Base-by-base conservation (phyloP, 2,797 vertebrate species). In the Staurois parvus region DNA sequence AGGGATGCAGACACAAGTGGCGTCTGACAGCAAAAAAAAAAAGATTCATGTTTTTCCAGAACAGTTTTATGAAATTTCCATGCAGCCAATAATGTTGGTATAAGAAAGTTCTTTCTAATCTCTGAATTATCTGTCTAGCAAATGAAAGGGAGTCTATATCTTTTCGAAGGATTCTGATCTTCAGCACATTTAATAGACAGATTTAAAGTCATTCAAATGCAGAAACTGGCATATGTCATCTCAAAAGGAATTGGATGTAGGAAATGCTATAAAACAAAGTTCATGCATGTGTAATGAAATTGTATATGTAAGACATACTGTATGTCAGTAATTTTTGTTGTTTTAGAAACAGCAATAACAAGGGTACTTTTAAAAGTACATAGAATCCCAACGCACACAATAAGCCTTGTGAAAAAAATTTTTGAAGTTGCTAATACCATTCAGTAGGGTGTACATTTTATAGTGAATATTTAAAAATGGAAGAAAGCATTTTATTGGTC, bases 1-100 rank as follows among this genome's bases (percentile, higher is more conserved):
- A 92, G 88, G 88, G 89, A 85, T 82, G 87, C 40, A 19, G 17
- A 88, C 81, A 90, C 79, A 91, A 85, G 76, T 88, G 87, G 81
- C 84, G 85, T 56, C 85, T 89, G 88, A 84, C 83, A 72, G 79
- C 83, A 89, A 88, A 88, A 37, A 37, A 37, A 37, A 45, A 13
- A 45, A 13, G 74, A 69, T 76, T 81, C 45, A 80, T 56, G 29
- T 59, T 52, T 76, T 81, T 26, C 76, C 80, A 81, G 30, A 67
- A 56, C 76, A 34, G 70, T 85, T 84, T 85, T 85, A 79, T 74
- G 76, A 76, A 85, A 74, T 79, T 85, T 85, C 40, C 69, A 37
- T 68, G 59, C 79, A 74, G 70, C 69, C 59, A 85, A 74, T 81
- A 80, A 79, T 80, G 76, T 76, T 62, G 40, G 42, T 28, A 74